phyloP scores from a whole-genome alignment of 2,888 invertebrate species.

The Erpobdella octoculata region DNA sequence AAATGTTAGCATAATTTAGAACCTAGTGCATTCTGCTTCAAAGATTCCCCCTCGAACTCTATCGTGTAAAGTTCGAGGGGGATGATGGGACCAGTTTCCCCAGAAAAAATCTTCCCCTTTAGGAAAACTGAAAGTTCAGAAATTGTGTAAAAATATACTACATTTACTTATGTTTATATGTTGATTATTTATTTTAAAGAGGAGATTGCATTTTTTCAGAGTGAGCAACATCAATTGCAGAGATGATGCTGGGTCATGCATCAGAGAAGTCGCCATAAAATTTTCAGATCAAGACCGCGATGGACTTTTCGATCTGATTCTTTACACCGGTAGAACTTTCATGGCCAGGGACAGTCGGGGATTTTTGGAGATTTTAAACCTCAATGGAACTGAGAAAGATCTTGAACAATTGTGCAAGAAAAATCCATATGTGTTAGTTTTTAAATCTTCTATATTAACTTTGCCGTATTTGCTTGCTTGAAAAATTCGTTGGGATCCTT shows the following conservation, averaged over 20 bases:
- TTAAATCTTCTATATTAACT: no score
- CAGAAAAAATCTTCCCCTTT: no score
- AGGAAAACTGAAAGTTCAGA: no score
- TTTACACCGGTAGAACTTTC: conserved; percentile 36
- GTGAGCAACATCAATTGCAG: conserved; percentile 36
- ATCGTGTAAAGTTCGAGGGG: no score
- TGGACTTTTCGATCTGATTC: conserved; percentile 37
- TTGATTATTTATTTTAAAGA: neutral
- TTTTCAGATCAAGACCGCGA: conserved; percentile 38
- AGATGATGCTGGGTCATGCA: conserved; percentile 35
- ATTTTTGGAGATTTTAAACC: conserved; percentile 30
- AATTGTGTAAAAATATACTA: no score
- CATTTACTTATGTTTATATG: neutral
- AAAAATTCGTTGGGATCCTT: no score
- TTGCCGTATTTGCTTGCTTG: no score
- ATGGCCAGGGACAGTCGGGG: conserved; percentile 34
- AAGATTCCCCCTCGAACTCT: no score
- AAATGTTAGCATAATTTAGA: no score
- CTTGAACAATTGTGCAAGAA: conserved; percentile 4
- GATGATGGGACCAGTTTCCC: no score
- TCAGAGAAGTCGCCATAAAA: conserved; percentile 37
- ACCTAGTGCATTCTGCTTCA: no score
- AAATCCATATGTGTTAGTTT: conserved; percentile 23
- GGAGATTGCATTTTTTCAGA: conserved; percentile 30
- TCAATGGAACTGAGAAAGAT: conserved; percentile 6